Evolutionary conservation across 1,140 invertebrate species (phyloP).

Genomic region (Drosophila micromelanica): DNA sequence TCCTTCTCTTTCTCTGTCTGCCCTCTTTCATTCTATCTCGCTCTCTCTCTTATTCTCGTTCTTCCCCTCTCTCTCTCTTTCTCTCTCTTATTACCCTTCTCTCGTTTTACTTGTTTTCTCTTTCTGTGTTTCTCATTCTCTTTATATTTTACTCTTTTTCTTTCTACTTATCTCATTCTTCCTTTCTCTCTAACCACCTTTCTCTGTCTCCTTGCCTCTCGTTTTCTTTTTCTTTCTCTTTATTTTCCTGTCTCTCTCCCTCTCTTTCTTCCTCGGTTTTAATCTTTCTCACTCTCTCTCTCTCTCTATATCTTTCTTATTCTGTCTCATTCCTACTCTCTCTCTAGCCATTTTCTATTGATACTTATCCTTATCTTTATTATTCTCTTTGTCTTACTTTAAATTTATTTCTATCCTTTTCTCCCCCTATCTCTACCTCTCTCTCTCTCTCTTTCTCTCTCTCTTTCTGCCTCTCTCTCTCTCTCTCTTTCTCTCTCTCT

Average conservation of each 20-base stretch:
- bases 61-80: not conserved
- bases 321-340: too few relatives aligned
- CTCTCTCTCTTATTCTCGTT: not conserved
- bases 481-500: not conserved
- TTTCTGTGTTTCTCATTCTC: too few relatives aligned
- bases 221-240: too few relatives aligned
- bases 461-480: not conserved
- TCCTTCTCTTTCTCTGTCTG: not conserved
- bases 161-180: too few relatives aligned
- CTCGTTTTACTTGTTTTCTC: too few relatives aligned
- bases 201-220: too few relatives aligned
- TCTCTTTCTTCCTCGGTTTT: not conserved
- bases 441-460: not conserved
- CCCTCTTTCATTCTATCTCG: not conserved
- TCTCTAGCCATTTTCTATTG: not conserved
- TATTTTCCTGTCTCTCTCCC: too few relatives aligned
- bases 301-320: not conserved
- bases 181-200: not conserved
- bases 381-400: too few relatives aligned
- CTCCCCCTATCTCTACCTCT: not conserved
- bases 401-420: too few relatives aligned
- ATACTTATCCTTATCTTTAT: not conserved
- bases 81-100: not conserved
- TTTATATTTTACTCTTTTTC: too few relatives aligned
- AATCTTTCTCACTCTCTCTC: not conserved